Evolutionary conservation across 2,888 invertebrate genomes (phyloP).

Genomic region (Heliconius ismenius): DNA sequence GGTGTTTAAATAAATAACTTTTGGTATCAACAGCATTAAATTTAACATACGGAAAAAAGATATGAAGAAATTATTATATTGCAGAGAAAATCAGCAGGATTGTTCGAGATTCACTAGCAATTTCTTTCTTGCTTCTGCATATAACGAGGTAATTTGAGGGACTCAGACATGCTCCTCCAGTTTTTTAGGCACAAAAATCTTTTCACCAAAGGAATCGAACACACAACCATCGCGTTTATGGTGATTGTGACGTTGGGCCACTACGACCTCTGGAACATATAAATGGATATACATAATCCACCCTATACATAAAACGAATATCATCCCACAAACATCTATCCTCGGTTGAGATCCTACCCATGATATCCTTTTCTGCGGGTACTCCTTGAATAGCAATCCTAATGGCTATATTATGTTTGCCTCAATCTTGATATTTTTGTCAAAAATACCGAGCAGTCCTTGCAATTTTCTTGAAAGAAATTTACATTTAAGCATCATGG

Average conservation of each 20-base stretch:
- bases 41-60: not conserved
- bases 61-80: not conserved
- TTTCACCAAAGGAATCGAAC: not conserved
- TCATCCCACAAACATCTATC: not conserved
- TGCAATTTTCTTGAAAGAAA: not conserved
- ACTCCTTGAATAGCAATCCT: not conserved
- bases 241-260: not conserved
- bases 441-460: not conserved
- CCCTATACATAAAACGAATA: not conserved
- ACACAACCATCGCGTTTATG: not conserved
- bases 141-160: no score
- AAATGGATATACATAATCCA: not conserved
- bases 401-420: not conserved
- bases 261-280: not conserved
- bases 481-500: not conserved
- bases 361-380: conserved; percentile 7
- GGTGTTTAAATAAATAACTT: not conserved
- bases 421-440: not conserved
- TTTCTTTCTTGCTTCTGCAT: not conserved
- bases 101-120: not conserved
- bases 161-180: not conserved
- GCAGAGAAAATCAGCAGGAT: not conserved
- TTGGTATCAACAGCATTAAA: not conserved
- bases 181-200: not conserved
- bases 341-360: not conserved